Percentiles rank a stretch among this genome's conserved stretches.
phyloP scores from a whole-genome alignment of 1,140 invertebrate genomes.

The Zophobas morio region DNA sequence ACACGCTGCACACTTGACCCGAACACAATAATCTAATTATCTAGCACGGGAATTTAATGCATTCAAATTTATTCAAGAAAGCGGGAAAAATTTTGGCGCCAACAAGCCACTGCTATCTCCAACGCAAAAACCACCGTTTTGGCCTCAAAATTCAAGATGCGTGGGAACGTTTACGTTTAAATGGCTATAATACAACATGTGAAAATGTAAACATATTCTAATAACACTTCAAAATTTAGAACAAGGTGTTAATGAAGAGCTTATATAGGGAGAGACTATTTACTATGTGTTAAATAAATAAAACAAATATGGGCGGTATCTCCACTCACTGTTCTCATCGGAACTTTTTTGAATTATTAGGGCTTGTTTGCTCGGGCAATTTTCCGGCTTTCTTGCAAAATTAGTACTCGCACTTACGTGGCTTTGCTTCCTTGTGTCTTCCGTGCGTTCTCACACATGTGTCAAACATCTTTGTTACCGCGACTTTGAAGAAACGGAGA shows the following conservation, averaged over 20 bases:
- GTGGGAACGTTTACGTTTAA: constrained; percentile 33
- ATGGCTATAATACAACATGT: constrained; percentile 41
- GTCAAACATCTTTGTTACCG: too few relatives aligned
- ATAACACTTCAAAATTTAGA: constrained; percentile 49
- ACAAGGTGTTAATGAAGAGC: constrained; percentile 48
- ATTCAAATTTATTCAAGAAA: constrained; percentile 42
- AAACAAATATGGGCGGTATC: constrained; percentile 44
- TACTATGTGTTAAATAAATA: constrained; percentile 47
- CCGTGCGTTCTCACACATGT: too few relatives aligned
- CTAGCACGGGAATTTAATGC: constrained; percentile 14
- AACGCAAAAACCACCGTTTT: constrained; percentile 8
- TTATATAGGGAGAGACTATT: constrained; percentile 45
- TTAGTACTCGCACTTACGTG: too few relatives aligned
- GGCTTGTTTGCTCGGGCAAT: not conserved
- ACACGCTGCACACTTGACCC: not conserved
- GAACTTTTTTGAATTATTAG: constrained; percentile 36
- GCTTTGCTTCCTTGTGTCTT: too few relatives aligned
- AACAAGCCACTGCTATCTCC: not conserved
- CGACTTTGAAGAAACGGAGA: too few relatives aligned
- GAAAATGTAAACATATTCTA: constrained; percentile 46
- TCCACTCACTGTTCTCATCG: constrained; percentile 42
- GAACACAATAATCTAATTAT: constrained; percentile 26
- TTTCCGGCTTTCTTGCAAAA: too few relatives aligned
- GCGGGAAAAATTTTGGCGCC: constrained; percentile 43
- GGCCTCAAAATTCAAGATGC: constrained; percentile 21